Conservation (phyloP, 2,888 invertebrate species). For the Pachycephus smyrnensis region DNA sequence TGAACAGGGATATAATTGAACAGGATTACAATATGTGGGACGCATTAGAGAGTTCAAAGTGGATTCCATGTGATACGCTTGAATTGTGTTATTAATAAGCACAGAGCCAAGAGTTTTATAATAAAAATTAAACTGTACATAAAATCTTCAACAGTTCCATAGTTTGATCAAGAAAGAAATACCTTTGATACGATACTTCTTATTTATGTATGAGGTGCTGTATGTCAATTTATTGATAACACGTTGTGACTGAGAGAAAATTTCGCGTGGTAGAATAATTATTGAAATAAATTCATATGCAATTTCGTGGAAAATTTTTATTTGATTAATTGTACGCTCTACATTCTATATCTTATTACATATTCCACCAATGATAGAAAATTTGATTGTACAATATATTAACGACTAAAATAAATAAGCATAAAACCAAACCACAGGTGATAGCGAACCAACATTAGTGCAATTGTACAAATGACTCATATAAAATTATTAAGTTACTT, state of each 20-base stretch:
- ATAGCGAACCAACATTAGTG: neutral
- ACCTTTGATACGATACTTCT: neutral
- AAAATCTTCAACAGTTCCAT: neutral
- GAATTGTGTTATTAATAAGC: slow-evolving; percentile 71
- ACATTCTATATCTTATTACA: neutral
- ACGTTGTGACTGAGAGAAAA: neutral
- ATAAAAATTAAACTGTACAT: neutral
- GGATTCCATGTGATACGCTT: slow-evolving; percentile 82
- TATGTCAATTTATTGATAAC: neutral
- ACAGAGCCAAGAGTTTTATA: slow-evolving; percentile 3
- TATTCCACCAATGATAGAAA: neutral
- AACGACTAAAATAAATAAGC: neutral
- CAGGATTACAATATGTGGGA: slow-evolving; percentile 85
- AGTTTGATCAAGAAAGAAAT: neutral
- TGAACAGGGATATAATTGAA: slow-evolving; percentile 82
- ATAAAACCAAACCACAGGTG: neutral
- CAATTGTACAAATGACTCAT: neutral
- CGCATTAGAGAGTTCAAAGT: slow-evolving; percentile 84
- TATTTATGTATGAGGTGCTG: neutral
- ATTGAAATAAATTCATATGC: neutral
- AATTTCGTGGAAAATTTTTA: neutral
- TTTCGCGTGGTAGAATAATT: neutral
- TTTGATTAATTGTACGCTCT: neutral
- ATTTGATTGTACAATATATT: neutral
- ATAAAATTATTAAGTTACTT: neutral